Evolutionary conservation across 2,113 vertebrate species (phyloP).

Genomic region (Zosterops hypoxanthus): DNA sequence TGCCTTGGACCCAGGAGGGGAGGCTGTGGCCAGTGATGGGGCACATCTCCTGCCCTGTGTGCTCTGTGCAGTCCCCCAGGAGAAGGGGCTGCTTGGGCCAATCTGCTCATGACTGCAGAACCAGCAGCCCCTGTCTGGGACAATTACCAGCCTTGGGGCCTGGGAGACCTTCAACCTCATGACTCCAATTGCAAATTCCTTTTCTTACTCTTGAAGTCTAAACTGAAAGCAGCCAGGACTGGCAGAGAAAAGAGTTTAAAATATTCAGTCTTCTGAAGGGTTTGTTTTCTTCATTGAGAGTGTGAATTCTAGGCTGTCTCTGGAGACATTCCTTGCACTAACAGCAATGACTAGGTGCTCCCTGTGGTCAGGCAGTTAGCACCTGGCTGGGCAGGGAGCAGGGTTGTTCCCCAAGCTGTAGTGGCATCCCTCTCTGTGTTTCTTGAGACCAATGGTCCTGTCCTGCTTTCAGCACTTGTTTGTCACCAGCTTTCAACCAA

Average conservation of each 20-base stretch:
- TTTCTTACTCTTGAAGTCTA: not conserved
- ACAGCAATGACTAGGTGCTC: not conserved
- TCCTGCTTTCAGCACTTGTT: not conserved
- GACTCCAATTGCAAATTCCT: constrained; percentile 4
- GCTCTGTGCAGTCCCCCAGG: not conserved
- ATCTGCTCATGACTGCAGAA: not conserved
- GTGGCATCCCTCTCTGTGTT: not conserved
- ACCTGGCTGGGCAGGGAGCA: not conserved
- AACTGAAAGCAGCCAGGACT: not conserved
- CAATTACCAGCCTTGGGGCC: not conserved
- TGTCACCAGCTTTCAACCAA: not conserved
- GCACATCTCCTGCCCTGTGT: not conserved
- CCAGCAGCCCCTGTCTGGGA: not conserved
- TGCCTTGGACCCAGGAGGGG: not conserved
- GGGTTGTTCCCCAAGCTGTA: not conserved
- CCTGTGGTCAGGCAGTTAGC: not conserved
- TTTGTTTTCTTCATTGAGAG: not conserved
- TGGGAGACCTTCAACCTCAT: not conserved
- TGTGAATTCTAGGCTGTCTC: not conserved
- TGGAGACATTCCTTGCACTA: fast-evolving
- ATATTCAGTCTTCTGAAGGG: not conserved
- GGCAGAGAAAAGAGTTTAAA: not conserved
- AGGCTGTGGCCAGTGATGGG: not conserved
- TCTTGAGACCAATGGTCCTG: fast-evolving
- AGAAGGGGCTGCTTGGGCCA: not conserved